Evolutionary conservation across 2,797 vertebrate genomes (phyloP).

Genomic region (Myotis myotis): DNA sequence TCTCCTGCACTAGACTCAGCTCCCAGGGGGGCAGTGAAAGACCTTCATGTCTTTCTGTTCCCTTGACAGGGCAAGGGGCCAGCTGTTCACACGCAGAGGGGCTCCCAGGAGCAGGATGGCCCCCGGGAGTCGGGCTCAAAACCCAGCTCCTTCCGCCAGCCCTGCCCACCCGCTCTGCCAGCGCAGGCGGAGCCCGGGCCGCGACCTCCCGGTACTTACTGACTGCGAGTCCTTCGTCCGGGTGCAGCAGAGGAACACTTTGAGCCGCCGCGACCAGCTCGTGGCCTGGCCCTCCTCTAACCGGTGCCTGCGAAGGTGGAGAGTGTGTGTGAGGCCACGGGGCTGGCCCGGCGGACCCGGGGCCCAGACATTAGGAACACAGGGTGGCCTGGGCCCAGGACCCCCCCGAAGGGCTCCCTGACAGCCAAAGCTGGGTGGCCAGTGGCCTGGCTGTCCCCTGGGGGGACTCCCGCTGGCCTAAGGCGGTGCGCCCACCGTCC

Average conservation of each 20-base stretch:
- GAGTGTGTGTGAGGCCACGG: background rate
- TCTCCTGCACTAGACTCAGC: background rate
- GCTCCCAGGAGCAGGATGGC: background rate
- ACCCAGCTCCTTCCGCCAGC: background rate
- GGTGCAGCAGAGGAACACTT: slow-evolving; percentile 98
- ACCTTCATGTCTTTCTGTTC: background rate
- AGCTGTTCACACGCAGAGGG: fast-evolving
- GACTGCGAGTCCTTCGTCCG: slow-evolving; percentile 98
- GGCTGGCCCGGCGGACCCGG: background rate
- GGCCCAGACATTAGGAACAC: background rate
- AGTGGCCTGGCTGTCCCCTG: background rate
- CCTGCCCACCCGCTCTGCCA: background rate
- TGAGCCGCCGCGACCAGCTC: slow-evolving; percentile 97
- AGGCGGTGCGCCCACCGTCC: background rate
- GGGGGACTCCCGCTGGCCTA: background rate
- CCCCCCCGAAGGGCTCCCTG: background rate
- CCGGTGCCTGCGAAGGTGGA: slow-evolving; percentile 88
- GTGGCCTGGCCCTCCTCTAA: slow-evolving; percentile 98
- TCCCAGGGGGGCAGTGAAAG: background rate
- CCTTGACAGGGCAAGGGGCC: background rate
- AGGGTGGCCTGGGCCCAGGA: background rate
- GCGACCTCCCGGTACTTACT: slow-evolving; percentile 84
- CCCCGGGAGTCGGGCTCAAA: background rate
- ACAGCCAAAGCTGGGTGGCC: background rate
- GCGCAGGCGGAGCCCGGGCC: background rate